A percentile compares a stretch with the other conserved stretches of the same genome.
Evolutionary conservation across 2,113 vertebrate species (phyloP).

Genomic region (Pristiophorus japonicus): DNA sequence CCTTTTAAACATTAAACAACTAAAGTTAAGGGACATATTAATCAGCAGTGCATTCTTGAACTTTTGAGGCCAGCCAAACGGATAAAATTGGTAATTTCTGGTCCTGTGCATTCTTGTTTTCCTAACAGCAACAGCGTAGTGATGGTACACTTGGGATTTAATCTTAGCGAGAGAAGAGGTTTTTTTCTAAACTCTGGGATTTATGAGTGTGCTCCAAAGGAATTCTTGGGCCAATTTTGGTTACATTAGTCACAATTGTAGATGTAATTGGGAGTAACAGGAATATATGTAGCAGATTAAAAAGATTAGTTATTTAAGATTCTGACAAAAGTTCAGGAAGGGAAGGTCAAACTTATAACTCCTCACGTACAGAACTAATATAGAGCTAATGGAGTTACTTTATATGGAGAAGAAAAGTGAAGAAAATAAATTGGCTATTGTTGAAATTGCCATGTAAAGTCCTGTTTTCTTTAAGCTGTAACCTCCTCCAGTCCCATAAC

Average conservation of each 20-base stretch:
- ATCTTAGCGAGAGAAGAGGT: not conserved
- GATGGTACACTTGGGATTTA: not conserved
- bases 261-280: not conserved
- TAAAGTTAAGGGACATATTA: not conserved
- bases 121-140: not conserved
- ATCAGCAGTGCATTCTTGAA: not conserved
- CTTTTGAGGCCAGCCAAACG: not conserved
- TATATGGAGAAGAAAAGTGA: not conserved
- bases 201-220: not conserved
- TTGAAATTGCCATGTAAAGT: not conserved
- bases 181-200: not conserved
- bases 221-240: not conserved
- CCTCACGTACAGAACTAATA: not conserved
- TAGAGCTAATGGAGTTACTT: not conserved
- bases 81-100: not conserved
- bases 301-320: not conserved
- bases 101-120: not conserved
- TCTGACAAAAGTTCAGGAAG: not conserved
- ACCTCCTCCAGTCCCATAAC: not conserved
- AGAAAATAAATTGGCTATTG: not conserved
- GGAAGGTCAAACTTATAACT: not conserved
- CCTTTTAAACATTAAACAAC: not conserved
- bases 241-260: not conserved
- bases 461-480: not conserved
- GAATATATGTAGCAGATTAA: not conserved